Evolutionary conservation across 2,888 invertebrate species (phyloP).

Genomic region (Meloe dianella): DNA sequence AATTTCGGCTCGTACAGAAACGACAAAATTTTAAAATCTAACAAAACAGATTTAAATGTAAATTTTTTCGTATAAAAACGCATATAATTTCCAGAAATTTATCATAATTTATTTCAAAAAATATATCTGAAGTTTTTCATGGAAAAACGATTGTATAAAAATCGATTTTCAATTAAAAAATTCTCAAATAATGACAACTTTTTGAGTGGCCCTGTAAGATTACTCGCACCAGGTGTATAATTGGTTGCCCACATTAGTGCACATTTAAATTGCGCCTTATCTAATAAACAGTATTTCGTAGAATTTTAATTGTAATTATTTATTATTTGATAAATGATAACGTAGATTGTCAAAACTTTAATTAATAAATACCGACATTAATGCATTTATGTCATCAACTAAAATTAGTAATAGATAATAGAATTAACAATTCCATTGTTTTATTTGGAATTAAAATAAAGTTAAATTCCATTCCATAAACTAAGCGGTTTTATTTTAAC

Average conservation of each 20-base stretch:
- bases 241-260: neutral
- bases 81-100: no score
- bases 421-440: neutral
- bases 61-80: no score
- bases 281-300: neutral
- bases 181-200: neutral
- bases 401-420: neutral
- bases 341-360: neutral
- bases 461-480: neutral
- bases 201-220: neutral
- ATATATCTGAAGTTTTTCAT: no score
- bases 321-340: slow-evolving; percentile 11
- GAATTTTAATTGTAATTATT: neutral
- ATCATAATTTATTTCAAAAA: no score
- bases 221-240: neutral
- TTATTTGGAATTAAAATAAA: neutral
- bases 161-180: no score
- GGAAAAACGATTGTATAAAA: no score
- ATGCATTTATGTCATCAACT: slow-evolving; percentile 11
- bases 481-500: neutral
- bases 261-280: no score
- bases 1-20: no score
- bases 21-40: no score
- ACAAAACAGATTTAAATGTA: no score
- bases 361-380: slow-evolving; percentile 11